Percentiles rank a stretch among this genome's conserved stretches.
Conservation (phyloP, 2,797 vertebrate genomes). For the Sphaeramia orbicularis region DNA sequence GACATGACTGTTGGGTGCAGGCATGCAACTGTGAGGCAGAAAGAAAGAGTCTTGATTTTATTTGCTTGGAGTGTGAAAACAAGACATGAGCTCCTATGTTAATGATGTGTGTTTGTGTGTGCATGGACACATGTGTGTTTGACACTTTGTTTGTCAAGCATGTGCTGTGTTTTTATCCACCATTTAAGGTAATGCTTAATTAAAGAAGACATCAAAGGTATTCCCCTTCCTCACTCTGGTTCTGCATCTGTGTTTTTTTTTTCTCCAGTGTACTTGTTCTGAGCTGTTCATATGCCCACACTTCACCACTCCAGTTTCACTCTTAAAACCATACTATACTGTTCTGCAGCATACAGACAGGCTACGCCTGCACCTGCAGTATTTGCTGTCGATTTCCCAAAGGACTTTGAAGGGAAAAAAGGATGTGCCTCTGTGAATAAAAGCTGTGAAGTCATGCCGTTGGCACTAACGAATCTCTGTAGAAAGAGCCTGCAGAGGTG, state of each 20-base stretch:
- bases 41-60: constrained; percentile 14
- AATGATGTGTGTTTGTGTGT: not conserved
- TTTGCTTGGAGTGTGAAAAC: constrained; percentile 19
- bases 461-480: constrained; percentile 48
- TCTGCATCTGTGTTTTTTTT: constrained; percentile 25
- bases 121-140: not conserved
- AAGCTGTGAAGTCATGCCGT: constrained; percentile 49
- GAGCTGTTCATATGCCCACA: constrained; percentile 33
- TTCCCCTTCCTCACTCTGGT: not conserved
- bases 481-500: constrained; percentile 38
- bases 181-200: constrained; percentile 49
- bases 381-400: constrained; percentile 55
- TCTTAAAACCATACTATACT: constrained; percentile 30
- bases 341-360: constrained; percentile 32
- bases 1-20: too few relatives aligned
- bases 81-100: not conserved
- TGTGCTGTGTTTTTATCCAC: constrained; percentile 15
- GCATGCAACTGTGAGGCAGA: too few relatives aligned
- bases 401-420: constrained; percentile 54
- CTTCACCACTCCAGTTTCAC: constrained; percentile 28
- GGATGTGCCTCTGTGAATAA: constrained; percentile 42
- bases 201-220: constrained; percentile 44
- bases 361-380: constrained; percentile 39
- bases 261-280: constrained; percentile 28
- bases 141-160: constrained; percentile 7